Evolutionary conservation across 2,888 invertebrate genomes (phyloP), one percentile per base, ranked within the genome.

Genomic region (Cephus rjabovi): DNA sequence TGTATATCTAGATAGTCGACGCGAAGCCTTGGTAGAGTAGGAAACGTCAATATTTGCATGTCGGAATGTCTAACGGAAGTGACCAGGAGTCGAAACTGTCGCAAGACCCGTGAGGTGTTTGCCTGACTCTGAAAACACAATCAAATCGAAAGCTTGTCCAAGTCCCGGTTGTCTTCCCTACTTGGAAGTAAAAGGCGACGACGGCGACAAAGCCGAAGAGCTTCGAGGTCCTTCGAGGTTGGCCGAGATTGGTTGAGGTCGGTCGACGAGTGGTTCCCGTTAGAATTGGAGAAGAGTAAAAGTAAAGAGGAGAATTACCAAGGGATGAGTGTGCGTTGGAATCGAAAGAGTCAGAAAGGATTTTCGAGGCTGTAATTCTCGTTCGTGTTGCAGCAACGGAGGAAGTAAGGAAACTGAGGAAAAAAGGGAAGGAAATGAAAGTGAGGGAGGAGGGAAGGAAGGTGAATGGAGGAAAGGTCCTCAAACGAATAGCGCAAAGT

Each of bases 101-200:
- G n/a, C 71, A 76, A 79, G 76, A 76, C 69, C 75, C 76, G 74
- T 33, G 77, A 79, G 77, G 81, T 85, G 84, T 83, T 86, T 83
- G 81, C 81, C 78, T 79, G 79, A 83, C 77, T 76, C 81, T 79
- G 73, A 75, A 83, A 80, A 81, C 84, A 82, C 84, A 80, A 85
- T 85, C 82, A 81, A 84, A 86, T 84, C 81, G 83, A 81, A 84
- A 70, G 31, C 70, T 70, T 33, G 70, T 70, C 70, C 33, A 15
- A 31, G 70, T 70, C 33, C 33, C 70, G 33, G 70, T 33, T 33
- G 70, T 70, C 70, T 70, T 33, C 30, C 70, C 70, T 30, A 33
- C 70, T 31, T 30, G 33, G 70, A 70, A 33, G 15, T 70, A 70
- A 40, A 15, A 15, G 40, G 40, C 40, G 40, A 40, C 40, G 15